A percentile compares a stretch with the other conserved stretches of the same genome.
Conservation (phyloP, 2,888 invertebrate genomes). For the Cheilosia variabilis region DNA sequence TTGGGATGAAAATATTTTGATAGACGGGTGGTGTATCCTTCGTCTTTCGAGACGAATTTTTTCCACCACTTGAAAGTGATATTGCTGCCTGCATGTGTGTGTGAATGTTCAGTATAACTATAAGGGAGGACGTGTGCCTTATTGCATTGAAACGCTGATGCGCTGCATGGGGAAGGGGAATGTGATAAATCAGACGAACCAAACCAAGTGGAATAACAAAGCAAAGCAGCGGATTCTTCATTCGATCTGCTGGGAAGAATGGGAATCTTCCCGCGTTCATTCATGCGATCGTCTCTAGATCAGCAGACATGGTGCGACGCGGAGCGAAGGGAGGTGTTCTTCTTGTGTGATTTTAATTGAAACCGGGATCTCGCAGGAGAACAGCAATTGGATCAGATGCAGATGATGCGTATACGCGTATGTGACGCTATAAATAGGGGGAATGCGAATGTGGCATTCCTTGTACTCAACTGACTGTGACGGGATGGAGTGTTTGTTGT, state of each 20-base stretch:
- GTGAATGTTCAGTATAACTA: background rate
- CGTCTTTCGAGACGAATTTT: slow-evolving; percentile 3
- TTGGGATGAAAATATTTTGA: slow-evolving; percentile 72
- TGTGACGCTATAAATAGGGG: slow-evolving; percentile 50
- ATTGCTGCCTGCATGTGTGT: background rate
- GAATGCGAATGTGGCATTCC: slow-evolving; percentile 37
- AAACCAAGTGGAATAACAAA: slow-evolving; percentile 32
- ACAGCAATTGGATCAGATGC: slow-evolving; percentile 57
- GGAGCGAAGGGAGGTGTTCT: slow-evolving; percentile 5
- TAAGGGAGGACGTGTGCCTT: slow-evolving; percentile 48
- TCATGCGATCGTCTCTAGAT: slow-evolving; percentile 55
- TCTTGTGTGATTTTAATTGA: slow-evolving; percentile 62
- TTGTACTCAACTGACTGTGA: background rate
- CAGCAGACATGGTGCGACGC: slow-evolving; percentile 2
- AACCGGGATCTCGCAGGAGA: slow-evolving; percentile 59
- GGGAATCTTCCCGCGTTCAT: slow-evolving; percentile 54
- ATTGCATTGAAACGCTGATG: slow-evolving; percentile 25
- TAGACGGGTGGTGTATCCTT: slow-evolving; percentile 51
- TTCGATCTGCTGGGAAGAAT: slow-evolving; percentile 48
- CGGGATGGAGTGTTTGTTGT: background rate
- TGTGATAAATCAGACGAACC: slow-evolving; percentile 59
- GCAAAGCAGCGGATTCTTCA: slow-evolving; percentile 23
- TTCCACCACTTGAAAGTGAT: slow-evolving; percentile 3
- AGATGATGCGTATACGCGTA: slow-evolving; percentile 48
- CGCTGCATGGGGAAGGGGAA: slow-evolving; percentile 10